A percentile compares a stretch with the other conserved stretches of the same genome.
Conservation (phyloP, 2,113 vertebrate species). For the Halcyon malimbica region DNA sequence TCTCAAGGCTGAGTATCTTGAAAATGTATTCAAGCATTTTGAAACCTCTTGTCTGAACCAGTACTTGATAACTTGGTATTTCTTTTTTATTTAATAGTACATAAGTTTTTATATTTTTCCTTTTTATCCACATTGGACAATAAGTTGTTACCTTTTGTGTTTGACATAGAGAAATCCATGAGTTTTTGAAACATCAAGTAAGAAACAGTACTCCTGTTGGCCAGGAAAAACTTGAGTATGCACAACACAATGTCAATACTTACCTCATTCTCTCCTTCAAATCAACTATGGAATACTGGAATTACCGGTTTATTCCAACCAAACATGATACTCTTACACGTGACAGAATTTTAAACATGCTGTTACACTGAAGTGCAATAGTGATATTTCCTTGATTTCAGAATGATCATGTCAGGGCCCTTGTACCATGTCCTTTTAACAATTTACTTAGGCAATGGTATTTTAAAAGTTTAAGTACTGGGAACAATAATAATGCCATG, state of each 20-base stretch:
- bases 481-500: not conserved
- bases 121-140: not conserved
- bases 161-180: not conserved
- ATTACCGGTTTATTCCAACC: not conserved
- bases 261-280: not conserved
- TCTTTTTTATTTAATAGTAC: not conserved
- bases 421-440: not conserved
- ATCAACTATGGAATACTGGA: not conserved
- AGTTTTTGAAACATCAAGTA: not conserved
- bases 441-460: not conserved
- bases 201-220: not conserved
- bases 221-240: not conserved
- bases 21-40: not conserved
- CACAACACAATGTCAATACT: fast-evolving
- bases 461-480: not conserved
- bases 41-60: not conserved
- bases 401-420: not conserved
- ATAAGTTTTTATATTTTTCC: not conserved
- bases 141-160: not conserved
- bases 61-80: not conserved
- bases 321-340: not conserved
- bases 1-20: not conserved
- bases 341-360: not conserved
- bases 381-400: not conserved
- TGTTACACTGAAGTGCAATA: not conserved